Evolutionary conservation across 2,888 invertebrate species (phyloP).

Genomic region (Agriopis aurantiaria): DNA sequence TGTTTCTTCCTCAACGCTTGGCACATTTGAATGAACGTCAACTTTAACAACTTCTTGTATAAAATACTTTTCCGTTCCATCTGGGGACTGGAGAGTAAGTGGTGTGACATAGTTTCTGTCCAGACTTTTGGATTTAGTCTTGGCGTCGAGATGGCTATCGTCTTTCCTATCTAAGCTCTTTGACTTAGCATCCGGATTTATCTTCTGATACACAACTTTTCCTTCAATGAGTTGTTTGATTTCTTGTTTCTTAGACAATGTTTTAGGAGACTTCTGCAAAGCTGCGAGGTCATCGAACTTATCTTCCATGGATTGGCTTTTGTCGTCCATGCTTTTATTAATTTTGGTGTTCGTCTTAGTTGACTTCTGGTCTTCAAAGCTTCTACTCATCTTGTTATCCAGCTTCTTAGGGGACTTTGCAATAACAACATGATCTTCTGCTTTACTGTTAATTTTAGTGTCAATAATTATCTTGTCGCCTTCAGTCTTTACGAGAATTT

Average conservation of each 20-base stretch:
- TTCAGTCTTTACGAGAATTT: constrained; percentile 90
- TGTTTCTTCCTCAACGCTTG: constrained; percentile 56
- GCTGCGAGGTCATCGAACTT: constrained; percentile 86
- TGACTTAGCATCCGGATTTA: constrained; percentile 84
- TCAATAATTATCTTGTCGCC: constrained; percentile 90
- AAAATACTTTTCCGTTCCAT: constrained; percentile 75
- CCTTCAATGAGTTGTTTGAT: constrained; percentile 89
- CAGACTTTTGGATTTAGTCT: constrained; percentile 88
- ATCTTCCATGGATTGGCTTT: constrained; percentile 88
- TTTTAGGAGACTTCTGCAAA: constrained; percentile 86
- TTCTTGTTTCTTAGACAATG: constrained; percentile 86
- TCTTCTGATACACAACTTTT: constrained; percentile 88
- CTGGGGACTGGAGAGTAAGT: constrained; percentile 63
- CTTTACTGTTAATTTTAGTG: constrained; percentile 91
- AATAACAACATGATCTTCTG: constrained; percentile 91
- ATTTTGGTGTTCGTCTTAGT: constrained; percentile 85
- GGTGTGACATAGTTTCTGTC: constrained; percentile 88
- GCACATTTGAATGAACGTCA: constrained; percentile 76
- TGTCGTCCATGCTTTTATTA: constrained; percentile 88
- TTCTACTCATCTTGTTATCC: constrained; percentile 88
- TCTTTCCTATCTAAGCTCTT: constrained; percentile 89
- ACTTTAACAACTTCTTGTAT: constrained; percentile 82
- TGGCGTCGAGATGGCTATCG: constrained; percentile 86
- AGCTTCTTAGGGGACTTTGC: constrained; percentile 91
- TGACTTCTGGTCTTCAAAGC: constrained; percentile 87